phyloP scores from a whole-genome alignment of 1,140 invertebrate species.

The Anthonomus grandis region DNA sequence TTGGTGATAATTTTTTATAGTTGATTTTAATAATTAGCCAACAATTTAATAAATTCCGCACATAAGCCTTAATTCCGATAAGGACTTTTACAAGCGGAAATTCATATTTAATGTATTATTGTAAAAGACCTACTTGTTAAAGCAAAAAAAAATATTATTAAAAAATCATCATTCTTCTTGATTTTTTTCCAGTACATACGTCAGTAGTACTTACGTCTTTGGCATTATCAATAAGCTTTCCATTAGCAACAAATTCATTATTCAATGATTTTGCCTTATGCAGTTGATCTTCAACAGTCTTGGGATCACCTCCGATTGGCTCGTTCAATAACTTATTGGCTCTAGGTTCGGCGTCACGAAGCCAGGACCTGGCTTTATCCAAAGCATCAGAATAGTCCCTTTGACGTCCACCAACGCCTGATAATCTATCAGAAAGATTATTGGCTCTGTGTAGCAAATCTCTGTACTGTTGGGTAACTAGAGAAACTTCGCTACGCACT shows the following conservation, averaged over 20 bases:
- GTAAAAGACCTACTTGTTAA: no score
- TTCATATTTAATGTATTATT: no score
- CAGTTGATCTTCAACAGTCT: constrained; percentile 83
- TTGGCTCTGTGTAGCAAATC: constrained; percentile 79
- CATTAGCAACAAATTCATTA: constrained; percentile 83
- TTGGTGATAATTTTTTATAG: no score
- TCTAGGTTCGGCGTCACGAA: constrained; percentile 77
- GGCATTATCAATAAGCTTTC: constrained; percentile 76
- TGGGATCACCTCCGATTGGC: constrained; percentile 79
- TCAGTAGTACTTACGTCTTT: constrained; percentile 61
- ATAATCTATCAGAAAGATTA: constrained; percentile 72
- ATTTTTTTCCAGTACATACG: no score
- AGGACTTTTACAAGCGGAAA: no score
- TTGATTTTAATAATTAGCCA: no score
- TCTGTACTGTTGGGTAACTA: constrained; percentile 68
- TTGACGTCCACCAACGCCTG: constrained; percentile 72
- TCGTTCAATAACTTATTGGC: constrained; percentile 74
- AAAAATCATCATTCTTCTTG: no score
- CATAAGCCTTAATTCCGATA: no score
- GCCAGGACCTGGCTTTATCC: constrained; percentile 79
- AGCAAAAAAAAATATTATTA: no score
- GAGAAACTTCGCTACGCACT: constrained; percentile 67
- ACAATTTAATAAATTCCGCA: no score
- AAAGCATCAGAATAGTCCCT: constrained; percentile 79
- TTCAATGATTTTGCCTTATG: constrained; percentile 78